phyloP scores from a whole-genome alignment of 2,797 vertebrate genomes.

The Cephalopachus bancanus region DNA sequence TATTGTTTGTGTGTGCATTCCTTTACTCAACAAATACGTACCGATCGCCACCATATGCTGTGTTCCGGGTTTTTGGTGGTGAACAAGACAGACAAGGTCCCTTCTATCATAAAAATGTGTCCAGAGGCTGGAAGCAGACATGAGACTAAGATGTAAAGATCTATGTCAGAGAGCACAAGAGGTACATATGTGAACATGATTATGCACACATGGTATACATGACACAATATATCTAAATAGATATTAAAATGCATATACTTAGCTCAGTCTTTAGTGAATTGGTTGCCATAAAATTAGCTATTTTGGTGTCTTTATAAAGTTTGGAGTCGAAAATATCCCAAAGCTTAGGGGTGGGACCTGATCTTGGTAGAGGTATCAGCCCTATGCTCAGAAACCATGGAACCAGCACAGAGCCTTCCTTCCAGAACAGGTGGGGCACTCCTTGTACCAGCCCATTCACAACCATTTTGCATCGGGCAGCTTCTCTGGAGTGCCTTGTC shows the following conservation, averaged over 20 bases:
- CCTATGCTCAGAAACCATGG: rapidly evolving
- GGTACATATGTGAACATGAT: rapidly evolving
- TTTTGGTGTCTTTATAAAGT: not conserved
- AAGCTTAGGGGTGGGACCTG: rapidly evolving
- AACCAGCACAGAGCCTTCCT: rapidly evolving
- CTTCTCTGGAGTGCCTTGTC: not conserved
- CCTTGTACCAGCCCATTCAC: not conserved
- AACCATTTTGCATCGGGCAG: rapidly evolving
- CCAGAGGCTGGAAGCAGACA: not conserved
- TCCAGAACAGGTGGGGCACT: rapidly evolving
- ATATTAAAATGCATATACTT: not conserved
- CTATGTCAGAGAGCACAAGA: rapidly evolving
- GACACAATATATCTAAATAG: too few relatives aligned
- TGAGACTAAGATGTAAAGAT: rapidly evolving
- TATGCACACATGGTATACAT: rapidly evolving
- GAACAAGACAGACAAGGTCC: too few relatives aligned
- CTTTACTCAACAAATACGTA: rapidly evolving
- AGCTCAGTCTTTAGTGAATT: not conserved
- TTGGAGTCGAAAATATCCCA: not conserved
- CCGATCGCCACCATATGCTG: rapidly evolving
- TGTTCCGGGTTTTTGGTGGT: not conserved
- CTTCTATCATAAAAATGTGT: rapidly evolving
- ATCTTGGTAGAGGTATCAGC: rapidly evolving
- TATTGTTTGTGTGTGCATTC: too few relatives aligned
- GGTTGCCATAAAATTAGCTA: not conserved